Evolutionary conservation across 2,888 invertebrate genomes (phyloP).

Genomic region (Cosmia pyralina): DNA sequence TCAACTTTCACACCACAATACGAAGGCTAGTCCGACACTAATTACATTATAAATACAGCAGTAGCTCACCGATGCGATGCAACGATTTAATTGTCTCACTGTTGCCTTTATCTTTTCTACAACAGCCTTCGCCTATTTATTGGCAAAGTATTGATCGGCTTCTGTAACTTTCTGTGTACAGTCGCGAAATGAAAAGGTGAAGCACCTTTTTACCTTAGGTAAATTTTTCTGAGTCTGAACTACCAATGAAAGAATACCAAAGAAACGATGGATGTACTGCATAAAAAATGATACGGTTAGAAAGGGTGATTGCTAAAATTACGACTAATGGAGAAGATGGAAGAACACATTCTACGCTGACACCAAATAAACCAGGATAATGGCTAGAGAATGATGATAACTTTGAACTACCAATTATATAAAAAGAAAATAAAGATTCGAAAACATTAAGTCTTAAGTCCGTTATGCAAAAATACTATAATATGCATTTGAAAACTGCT

Average conservation of each 20-base stretch:
- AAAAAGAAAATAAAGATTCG: too few species aligned
- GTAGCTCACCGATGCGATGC: constrained; percentile 10
- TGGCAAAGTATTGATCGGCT: constrained; percentile 50
- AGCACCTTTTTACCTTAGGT: not conserved
- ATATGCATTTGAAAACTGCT: too few species aligned
- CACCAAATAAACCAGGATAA: too few species aligned
- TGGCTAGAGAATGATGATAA: not conserved
- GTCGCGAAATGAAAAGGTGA: not conserved
- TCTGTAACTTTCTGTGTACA: constrained; percentile 46
- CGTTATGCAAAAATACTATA: not conserved
- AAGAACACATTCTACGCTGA: not conserved
- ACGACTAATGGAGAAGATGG: not conserved
- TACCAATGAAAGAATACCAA: not conserved
- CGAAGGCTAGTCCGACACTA: not conserved
- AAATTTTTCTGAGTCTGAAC: not conserved
- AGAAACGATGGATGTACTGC: not conserved
- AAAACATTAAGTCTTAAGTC: too few species aligned
- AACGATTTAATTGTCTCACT: constrained; percentile 28
- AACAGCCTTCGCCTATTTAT: constrained; percentile 57
- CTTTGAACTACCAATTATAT: not conserved
- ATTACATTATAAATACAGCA: not conserved
- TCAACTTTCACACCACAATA: not conserved
- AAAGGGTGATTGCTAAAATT: not conserved
- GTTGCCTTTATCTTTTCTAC: constrained; percentile 49
- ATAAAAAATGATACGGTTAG: too few species aligned